Evolutionary conservation across 2,888 invertebrate species (phyloP).

Genomic region (Zygogramma bicolorata): DNA sequence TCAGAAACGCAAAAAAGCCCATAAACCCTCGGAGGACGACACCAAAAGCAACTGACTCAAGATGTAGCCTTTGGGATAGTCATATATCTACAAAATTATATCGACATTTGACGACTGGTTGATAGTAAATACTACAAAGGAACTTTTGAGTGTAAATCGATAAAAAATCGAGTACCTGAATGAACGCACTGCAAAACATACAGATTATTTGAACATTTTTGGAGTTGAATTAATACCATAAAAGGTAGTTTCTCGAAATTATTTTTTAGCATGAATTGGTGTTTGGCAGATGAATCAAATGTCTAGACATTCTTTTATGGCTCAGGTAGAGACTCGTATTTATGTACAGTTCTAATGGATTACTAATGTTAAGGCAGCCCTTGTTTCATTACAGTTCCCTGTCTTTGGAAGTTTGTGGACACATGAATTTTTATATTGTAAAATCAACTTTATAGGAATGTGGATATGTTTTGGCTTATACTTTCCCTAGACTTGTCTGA

Average conservation of each 20-base stretch:
- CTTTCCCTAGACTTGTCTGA: conserved; percentile 19
- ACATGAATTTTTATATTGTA: conserved; percentile 23
- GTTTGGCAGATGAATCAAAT: neutral
- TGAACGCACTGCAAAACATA: neutral
- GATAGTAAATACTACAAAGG: neutral
- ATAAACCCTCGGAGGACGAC: conserved; percentile 12
- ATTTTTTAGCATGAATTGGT: too few species aligned
- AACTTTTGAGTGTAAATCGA: neutral
- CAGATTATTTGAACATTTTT: neutral
- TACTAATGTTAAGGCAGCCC: neutral
- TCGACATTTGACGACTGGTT: neutral
- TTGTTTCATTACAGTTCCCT: neutral
- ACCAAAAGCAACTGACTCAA: conserved; percentile 27
- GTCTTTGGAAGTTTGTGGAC: conserved; percentile 11
- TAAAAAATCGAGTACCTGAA: neutral
- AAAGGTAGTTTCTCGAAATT: too few species aligned
- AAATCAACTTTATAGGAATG: conserved; percentile 23
- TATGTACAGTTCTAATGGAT: neutral
- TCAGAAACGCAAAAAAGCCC: conserved; percentile 57
- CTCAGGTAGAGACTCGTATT: conserved; percentile 1
- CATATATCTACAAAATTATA: neutral
- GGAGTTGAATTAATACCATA: too few species aligned
- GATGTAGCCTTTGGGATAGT: conserved; percentile 21
- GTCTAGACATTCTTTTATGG: neutral
- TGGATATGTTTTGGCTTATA: conserved; percentile 31